phyloP scores from a whole-genome alignment of 2,888 invertebrate genomes.

The Ophion slaviceki region DNA sequence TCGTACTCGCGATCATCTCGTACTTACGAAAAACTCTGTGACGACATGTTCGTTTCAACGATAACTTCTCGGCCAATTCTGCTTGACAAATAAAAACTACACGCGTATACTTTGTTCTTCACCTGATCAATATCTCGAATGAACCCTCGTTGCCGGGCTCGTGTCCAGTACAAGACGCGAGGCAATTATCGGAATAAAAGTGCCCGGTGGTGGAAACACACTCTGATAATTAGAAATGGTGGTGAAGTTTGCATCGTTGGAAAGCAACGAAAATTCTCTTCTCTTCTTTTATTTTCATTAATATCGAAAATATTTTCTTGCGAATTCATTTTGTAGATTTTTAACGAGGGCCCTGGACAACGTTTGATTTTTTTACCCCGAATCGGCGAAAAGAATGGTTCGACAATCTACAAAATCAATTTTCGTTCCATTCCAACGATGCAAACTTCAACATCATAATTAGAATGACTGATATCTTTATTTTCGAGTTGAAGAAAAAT shows the following conservation, averaged over 20 bases:
- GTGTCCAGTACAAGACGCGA: not conserved
- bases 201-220: not conserved
- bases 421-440: no score
- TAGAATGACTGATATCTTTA: not conserved
- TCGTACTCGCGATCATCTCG: conserved; percentile 7
- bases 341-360: no score
- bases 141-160: not conserved
- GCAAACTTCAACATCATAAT: not conserved
- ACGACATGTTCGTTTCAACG: conserved; percentile 9
- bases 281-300: no score
- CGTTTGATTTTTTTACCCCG: no score
- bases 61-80: not conserved
- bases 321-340: no score
- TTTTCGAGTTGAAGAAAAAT: no score
- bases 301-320: no score
- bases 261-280: not conserved
- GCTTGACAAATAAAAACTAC: not conserved
- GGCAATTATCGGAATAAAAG: not conserved
- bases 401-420: no score
- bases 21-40: not conserved
- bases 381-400: no score
- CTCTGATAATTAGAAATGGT: not conserved
- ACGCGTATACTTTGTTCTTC: not conserved
- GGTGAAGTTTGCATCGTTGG: not conserved
- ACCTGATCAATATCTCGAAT: not conserved